A percentile compares a stretch with the other conserved stretches of the same genome.
Evolutionary conservation across 2,888 invertebrate genomes (phyloP).

Genomic region (Amphipoea lucens): DNA sequence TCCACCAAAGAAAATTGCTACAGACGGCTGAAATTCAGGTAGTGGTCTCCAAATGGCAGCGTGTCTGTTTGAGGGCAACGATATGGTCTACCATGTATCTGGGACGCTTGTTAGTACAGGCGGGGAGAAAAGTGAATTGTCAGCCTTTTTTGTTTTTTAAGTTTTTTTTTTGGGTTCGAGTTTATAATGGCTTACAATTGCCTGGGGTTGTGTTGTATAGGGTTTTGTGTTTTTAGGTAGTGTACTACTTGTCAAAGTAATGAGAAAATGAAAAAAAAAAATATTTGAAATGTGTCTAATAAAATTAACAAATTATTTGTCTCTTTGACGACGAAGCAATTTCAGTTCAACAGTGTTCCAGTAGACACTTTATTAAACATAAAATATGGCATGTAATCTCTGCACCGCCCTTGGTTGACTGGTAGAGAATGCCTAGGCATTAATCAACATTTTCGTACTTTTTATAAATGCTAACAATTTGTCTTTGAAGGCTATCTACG

Average conservation of each 20-base stretch:
- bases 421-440: not conserved
- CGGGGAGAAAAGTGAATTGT: constrained; percentile 43
- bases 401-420: not conserved
- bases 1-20: constrained; percentile 64
- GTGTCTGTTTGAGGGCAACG: constrained; percentile 57
- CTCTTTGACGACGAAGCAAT: not conserved
- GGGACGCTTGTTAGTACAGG: constrained; percentile 59
- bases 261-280: not conserved
- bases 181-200: not conserved
- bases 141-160: not conserved
- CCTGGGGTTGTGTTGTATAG: not conserved
- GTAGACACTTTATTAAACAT: not conserved
- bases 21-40: constrained; percentile 62
- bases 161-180: not conserved
- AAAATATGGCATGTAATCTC: too few species aligned
- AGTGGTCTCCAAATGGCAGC: constrained; percentile 62
- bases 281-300: not conserved
- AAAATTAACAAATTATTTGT: not conserved
- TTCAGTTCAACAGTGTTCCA: not conserved
- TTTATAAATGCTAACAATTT: too few species aligned
- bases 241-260: not conserved
- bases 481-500: too few species aligned
- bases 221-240: not conserved
- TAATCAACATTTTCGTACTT: too few species aligned
- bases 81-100: constrained; percentile 64